phyloP scores from a whole-genome alignment of 2,113 vertebrate genomes.

The Sarotherodon lohbergeri region DNA sequence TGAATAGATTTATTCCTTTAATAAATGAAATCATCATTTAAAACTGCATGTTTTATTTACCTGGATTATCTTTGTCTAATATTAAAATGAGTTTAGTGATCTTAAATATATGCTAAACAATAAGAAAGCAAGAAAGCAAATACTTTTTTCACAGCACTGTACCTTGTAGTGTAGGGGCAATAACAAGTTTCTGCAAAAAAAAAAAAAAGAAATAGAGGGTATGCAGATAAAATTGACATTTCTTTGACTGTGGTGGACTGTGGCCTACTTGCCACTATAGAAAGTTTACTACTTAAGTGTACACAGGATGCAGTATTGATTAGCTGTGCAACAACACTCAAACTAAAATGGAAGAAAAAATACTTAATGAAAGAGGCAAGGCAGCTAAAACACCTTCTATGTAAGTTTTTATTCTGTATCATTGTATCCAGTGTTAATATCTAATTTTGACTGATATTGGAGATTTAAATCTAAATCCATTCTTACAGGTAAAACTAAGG shows the following conservation, averaged over 20 bases:
- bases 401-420: neutral
- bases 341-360: neutral
- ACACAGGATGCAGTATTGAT: neutral
- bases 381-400: neutral
- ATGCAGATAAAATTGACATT: neutral
- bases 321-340: neutral
- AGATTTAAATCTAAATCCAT: neutral
- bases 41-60: neutral
- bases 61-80: neutral
- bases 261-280: neutral
- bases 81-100: neutral
- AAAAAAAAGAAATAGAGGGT: neutral
- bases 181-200: neutral
- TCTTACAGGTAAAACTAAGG: neutral
- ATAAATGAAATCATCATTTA: neutral
- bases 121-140: neutral
- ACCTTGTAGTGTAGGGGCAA: neutral
- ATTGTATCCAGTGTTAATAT: neutral
- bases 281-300: neutral
- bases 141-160: neutral
- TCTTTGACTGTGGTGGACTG: neutral
- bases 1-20: neutral
- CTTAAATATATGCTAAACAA: neutral
- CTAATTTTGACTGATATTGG: neutral
- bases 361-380: neutral